phyloP scores from a whole-genome alignment of 2,113 vertebrate genomes.

The Serinus canaria region DNA sequence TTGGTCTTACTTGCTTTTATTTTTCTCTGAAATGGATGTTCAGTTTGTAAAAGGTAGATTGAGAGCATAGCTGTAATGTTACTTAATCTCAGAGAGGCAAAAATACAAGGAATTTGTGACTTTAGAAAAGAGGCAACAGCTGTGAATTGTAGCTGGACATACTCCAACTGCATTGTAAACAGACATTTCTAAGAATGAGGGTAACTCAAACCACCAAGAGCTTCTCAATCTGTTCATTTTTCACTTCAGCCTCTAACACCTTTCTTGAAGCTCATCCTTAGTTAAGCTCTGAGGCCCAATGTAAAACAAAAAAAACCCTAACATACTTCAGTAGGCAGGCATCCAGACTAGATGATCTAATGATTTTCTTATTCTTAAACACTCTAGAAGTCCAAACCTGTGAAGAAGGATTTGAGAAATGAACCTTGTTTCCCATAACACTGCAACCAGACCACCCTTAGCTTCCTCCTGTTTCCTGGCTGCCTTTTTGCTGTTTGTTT shows the following conservation, averaged over 20 bases:
- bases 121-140: not conserved
- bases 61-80: not conserved
- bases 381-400: not conserved
- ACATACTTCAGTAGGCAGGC: not conserved
- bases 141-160: not conserved
- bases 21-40: not conserved
- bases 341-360: not conserved
- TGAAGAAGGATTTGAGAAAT: not conserved
- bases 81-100: not conserved
- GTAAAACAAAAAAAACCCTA: not conserved
- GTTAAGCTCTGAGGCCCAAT: not conserved
- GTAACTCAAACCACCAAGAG: conserved; percentile 31
- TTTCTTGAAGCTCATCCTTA: not conserved
- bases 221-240: conserved; percentile 55
- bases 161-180: not conserved
- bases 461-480: not conserved
- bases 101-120: not conserved
- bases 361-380: not conserved
- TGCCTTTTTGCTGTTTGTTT: not conserved
- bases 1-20: not conserved
- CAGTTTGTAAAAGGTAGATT: not conserved
- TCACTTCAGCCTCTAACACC: not conserved
- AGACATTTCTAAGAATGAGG: conserved; percentile 37
- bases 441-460: not conserved
- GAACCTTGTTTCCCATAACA: not conserved